Percentiles rank a stretch among this genome's conserved stretches.
phyloP scores from a whole-genome alignment of 2,797 vertebrate species.

The Sciaenops ocellatus region DNA sequence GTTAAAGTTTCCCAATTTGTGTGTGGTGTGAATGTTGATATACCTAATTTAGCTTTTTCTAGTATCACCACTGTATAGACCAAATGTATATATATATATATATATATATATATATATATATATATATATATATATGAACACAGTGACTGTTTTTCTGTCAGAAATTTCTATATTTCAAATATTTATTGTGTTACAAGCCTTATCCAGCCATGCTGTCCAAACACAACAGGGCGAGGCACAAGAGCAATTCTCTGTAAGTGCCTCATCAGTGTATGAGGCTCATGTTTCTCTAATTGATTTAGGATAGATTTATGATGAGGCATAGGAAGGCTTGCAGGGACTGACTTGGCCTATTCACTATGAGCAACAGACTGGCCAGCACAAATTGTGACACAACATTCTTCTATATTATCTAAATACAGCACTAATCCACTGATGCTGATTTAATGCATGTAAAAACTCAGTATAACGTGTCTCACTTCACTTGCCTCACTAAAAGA shows the following conservation, averaged over 20 bases:
- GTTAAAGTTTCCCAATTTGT: not conserved
- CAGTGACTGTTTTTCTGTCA: too few species aligned
- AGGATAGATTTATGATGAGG: conserved; percentile 5
- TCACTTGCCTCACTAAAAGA: not conserved
- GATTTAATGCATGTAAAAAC: not conserved
- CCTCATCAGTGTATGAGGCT: not conserved
- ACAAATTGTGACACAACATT: not conserved
- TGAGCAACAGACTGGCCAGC: not conserved
- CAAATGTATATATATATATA: not conserved
- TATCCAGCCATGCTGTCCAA: not conserved
- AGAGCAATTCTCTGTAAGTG: not conserved
- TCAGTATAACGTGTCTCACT: not conserved
- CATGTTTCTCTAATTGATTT: conserved; percentile 44
- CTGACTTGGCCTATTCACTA: not conserved
- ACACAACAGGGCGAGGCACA: conserved; percentile 36
- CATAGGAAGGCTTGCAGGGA: not conserved
- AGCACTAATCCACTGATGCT: not conserved
- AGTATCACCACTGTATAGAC: not conserved
- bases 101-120: too few species aligned
- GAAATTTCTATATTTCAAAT: too few species aligned
- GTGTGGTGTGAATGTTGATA: not conserved
- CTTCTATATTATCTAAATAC: not conserved
- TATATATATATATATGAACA: too few species aligned
- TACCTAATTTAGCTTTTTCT: not conserved
- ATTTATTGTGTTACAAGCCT: too few species aligned